Percentiles rank a stretch among this genome's conserved stretches.
These are phyloP conservation scores for Scolopax rusticola DNA, from an alignment of 2,797 vertebrate species.

Conservation along the genomic window DNA sequence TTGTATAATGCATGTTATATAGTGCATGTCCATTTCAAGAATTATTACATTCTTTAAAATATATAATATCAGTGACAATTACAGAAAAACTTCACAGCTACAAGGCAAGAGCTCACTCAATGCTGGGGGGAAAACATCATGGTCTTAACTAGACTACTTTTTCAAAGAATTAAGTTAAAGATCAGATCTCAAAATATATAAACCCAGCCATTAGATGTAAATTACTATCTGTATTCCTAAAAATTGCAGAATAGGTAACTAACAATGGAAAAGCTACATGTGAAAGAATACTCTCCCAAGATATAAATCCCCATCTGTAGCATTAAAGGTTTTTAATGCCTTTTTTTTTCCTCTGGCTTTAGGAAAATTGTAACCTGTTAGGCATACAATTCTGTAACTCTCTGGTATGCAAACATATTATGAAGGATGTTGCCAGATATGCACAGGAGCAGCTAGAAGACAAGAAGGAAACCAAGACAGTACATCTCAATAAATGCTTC, in stretches of 20 bases:
- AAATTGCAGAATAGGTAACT: not conserved
- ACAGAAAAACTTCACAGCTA: not conserved
- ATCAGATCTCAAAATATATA: not conserved
- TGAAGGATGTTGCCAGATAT: not conserved
- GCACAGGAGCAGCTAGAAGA: not conserved
- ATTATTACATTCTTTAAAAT: not conserved
- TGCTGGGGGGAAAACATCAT: accelerated
- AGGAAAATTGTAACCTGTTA: not conserved
- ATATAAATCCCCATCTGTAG: not conserved
- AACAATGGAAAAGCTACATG: not conserved
- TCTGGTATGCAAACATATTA: not conserved
- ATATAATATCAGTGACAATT: not conserved
- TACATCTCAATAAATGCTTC: not conserved
- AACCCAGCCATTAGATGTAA: not conserved
- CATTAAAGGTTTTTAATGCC: not conserved
- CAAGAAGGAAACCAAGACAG: not conserved
- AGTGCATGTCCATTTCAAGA: not conserved
- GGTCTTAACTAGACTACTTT: not conserved
- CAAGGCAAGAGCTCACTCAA: not conserved
- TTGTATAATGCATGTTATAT: not conserved
- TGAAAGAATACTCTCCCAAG: not conserved
- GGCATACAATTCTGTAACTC: not conserved
- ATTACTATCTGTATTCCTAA: not conserved
- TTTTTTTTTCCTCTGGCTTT: no score
- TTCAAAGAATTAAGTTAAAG: not conserved